phyloP scores from a whole-genome alignment of 2,888 invertebrate genomes.

The Lymantria monacha region DNA sequence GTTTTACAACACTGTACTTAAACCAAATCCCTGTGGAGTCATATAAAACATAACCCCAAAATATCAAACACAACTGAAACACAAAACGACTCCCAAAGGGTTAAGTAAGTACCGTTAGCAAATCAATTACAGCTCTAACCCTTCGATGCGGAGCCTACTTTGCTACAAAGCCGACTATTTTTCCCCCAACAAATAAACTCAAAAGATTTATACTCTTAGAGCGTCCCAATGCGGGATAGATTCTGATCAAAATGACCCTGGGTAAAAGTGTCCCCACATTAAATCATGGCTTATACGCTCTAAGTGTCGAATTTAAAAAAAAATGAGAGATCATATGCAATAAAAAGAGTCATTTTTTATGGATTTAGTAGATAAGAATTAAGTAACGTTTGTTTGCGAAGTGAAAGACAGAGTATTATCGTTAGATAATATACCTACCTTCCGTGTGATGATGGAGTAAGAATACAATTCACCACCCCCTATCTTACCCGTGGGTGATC shows the following conservation, averaged over 20 bases:
- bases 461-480: too few relatives aligned
- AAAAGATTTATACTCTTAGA: slow-evolving; percentile 40
- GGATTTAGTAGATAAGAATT: not conserved
- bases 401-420: too few relatives aligned
- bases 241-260: slow-evolving; percentile 22
- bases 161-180: slow-evolving; percentile 36
- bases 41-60: slow-evolving; percentile 12
- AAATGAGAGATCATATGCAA: slow-evolving; percentile 5
- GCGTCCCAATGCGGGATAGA: slow-evolving; percentile 20
- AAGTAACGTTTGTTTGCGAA: too few relatives aligned
- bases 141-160: slow-evolving; percentile 10
- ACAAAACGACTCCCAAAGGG: slow-evolving; percentile 22
- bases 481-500: too few relatives aligned
- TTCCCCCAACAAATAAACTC: slow-evolving; percentile 52
- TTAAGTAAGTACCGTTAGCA: slow-evolving; percentile 36
- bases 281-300: slow-evolving; percentile 49
- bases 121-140: slow-evolving; percentile 40
- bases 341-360: not conserved
- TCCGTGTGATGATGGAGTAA: too few relatives aligned
- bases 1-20: not conserved
- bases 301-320: slow-evolving; percentile 25
- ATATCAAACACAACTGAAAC: slow-evolving; percentile 6
- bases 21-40: not conserved
- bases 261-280: slow-evolving; percentile 46
- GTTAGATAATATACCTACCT: too few relatives aligned